Evolutionary conservation across 2,888 invertebrate species (phyloP), one percentile per base, ranked within the genome.

Genomic region (Venusia cambrica): DNA sequence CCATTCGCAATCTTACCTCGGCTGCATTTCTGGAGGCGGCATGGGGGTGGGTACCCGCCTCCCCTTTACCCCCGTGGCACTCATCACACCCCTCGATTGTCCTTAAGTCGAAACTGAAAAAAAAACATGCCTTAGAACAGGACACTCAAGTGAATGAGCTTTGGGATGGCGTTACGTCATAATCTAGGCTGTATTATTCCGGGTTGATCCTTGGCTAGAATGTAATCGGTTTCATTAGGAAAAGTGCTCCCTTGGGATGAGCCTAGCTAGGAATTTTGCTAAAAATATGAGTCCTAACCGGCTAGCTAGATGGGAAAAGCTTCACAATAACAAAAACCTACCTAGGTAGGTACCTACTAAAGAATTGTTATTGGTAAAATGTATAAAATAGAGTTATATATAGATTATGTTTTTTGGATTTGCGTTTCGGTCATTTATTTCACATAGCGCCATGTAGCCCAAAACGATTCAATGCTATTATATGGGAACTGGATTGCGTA

Each of bases 1-100:
- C 19, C 39, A 35, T 40, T 40, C 31, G 29, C 39, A 30, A 31
- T 40, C 40, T 52, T 55, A 66, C 65, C 66, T 65, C 22, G 51
- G 35, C 20, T 59, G 38, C 36, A 51, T 38, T 44, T 65, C 40
- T 24, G 83, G 78, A 19, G 84, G 83, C 5, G 85, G 85, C 84
- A 85, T 80, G 4, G 85, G 85, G 34, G 85, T 85, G 56, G 85
- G 85, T 39, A 85, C 71, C 51, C 85, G 62, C 57, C 85, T 56
- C 27, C 83, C 81, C 54, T 62, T 64, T 56, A 63, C 52, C 40
- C 70, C 68, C 26, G 40, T 49, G 48, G 62, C 70, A 62, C 73
- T 80, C 84, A 84, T 83, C 58, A 51, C 51, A 25, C 44, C 54
- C 58, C 44, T 48, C 54, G 39, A 62, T 57, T 59, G 59, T 61